These are phyloP conservation scores for Eublepharis macularius DNA, from an alignment of 2,113 vertebrate species.

Conservation along the genomic window DNA sequence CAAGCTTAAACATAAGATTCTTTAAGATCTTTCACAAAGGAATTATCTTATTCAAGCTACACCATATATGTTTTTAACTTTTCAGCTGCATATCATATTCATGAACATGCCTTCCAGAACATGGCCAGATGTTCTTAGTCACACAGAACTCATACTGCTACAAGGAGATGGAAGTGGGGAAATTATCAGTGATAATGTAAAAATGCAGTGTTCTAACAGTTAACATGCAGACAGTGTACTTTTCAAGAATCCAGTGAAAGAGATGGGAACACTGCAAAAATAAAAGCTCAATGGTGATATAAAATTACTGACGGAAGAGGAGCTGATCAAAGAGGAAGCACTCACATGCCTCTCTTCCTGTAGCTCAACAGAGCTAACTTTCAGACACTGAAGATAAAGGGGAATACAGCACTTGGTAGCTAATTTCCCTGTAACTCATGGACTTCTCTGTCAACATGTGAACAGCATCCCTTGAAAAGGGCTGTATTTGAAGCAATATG, in stretches of 20 bases:
- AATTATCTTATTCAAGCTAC: not conserved
- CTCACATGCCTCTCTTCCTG: not conserved
- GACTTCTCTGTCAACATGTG: not conserved
- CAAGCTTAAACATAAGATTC: conserved; percentile 1
- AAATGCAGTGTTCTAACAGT: not conserved
- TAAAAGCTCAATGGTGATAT: not conserved
- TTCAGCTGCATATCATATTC: conserved; percentile 70
- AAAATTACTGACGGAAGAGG: not conserved
- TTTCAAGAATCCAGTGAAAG: not conserved
- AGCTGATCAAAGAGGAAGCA: not conserved
- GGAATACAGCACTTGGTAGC: not conserved
- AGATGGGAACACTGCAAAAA: not conserved
- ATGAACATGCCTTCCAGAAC: conserved; percentile 74
- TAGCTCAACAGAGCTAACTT: not conserved
- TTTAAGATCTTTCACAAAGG: conserved; percentile 53
- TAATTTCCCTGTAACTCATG: not conserved
- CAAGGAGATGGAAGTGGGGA: not conserved
- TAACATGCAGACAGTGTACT: not conserved
- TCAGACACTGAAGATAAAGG: not conserved
- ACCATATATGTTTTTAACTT: conserved; percentile 29
- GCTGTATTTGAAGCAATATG: not conserved
- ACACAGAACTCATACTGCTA: conserved; percentile 47
- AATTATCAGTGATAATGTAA: not conserved
- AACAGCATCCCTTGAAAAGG: not conserved
- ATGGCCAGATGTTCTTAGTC: conserved; percentile 72